phyloP scores from a whole-genome alignment of 2,888 invertebrate species.

The Synergus umbraculus region DNA sequence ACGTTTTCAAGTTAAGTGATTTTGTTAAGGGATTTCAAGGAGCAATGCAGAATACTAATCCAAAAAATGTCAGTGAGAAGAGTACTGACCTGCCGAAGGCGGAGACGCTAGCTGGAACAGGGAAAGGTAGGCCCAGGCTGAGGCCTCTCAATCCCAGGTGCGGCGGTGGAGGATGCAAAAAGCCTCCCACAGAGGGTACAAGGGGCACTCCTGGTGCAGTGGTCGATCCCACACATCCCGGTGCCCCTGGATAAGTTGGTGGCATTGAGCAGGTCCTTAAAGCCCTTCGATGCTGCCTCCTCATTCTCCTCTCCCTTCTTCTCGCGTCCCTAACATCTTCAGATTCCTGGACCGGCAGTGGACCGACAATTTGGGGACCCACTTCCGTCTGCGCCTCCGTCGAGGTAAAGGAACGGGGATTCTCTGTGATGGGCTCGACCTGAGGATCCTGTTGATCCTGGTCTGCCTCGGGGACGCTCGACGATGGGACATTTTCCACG shows the following conservation, averaged over 20 bases:
- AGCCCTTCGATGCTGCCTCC: slow-evolving; percentile 71
- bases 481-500: slow-evolving; percentile 50
- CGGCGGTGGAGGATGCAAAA: slow-evolving; percentile 74
- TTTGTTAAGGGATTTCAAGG: too few species aligned
- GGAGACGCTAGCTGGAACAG: slow-evolving; percentile 74
- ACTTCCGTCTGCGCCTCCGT: slow-evolving; percentile 74
- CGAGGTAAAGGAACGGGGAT: slow-evolving; percentile 69
- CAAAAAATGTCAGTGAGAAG: background rate
- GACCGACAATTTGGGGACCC: slow-evolving; percentile 42
- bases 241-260: slow-evolving; percentile 68
- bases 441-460: slow-evolving; percentile 51
- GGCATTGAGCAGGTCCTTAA: slow-evolving; percentile 71
- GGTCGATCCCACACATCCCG: slow-evolving; percentile 60
- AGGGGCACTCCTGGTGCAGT: slow-evolving; percentile 55
- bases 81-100: slow-evolving; percentile 73
- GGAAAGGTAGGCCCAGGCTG: slow-evolving; percentile 74
- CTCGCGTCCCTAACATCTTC: slow-evolving; percentile 71
- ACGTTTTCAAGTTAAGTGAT: too few species aligned
- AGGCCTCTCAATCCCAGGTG: slow-evolving; percentile 75
- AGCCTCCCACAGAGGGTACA: slow-evolving; percentile 67
- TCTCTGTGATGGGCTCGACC: slow-evolving; percentile 31
- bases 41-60: background rate
- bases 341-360: slow-evolving; percentile 39
- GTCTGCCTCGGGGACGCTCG: slow-evolving; percentile 34
- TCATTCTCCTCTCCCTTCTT: slow-evolving; percentile 71